Conservation (phyloP, 64 coral and sea anemone species). For the Porites australiensis region DNA sequence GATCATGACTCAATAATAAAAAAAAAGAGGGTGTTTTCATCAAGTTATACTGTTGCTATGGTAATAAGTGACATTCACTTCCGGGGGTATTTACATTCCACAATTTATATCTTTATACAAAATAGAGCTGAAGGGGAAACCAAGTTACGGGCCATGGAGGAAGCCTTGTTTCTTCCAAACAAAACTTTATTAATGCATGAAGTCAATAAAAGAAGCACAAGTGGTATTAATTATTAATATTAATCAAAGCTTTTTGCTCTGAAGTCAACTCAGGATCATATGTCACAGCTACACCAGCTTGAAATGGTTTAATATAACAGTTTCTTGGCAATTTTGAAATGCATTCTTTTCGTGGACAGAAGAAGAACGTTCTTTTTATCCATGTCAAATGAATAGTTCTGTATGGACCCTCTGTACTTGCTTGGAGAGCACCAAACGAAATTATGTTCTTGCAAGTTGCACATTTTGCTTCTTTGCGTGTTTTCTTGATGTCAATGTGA, state of each 20-base stretch:
- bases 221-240: constrained; percentile 2
- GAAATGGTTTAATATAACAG: background rate
- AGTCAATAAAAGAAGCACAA: background rate
- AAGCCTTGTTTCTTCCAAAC: too few relatives aligned
- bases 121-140: too few relatives aligned
- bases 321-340: background rate
- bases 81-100: too few relatives aligned
- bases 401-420: background rate
- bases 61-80: too few relatives aligned
- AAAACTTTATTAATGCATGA: too few relatives aligned
- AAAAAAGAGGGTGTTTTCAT: too few relatives aligned
- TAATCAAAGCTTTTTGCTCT: background rate
- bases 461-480: background rate
- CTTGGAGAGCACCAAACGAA: background rate
- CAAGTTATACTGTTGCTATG: too few relatives aligned
- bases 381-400: background rate
- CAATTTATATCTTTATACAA: too few relatives aligned
- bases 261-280: background rate
- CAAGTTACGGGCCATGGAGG: too few relatives aligned
- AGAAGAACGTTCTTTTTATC: background rate
- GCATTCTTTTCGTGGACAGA: background rate
- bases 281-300: background rate
- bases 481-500: background rate
- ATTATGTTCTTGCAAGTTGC: background rate
- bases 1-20: too few relatives aligned